These are phyloP conservation scores for Lasaia peninsularis DNA, from an alignment of 1,140 invertebrate species.

Conservation along the genomic window DNA sequence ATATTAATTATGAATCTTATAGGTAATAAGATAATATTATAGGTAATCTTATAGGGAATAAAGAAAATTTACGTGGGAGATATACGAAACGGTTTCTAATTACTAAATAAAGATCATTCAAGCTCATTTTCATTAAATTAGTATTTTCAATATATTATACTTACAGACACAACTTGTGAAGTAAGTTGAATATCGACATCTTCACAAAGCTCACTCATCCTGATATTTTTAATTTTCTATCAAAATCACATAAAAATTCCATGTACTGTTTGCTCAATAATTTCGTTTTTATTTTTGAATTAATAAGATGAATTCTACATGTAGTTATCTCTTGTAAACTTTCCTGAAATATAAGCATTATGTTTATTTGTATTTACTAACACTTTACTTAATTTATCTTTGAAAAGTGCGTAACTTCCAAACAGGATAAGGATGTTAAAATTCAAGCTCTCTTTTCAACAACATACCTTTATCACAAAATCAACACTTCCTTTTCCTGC, in stretches of 20 bases:
- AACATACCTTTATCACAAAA: conserved; percentile 44
- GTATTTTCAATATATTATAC: no score
- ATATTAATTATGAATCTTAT: no score
- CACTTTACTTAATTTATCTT: not conserved
- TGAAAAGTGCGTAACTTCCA: conserved; percentile 7
- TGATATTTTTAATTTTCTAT: conserved; percentile 13
- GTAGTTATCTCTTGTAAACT: not conserved
- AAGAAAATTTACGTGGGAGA: no score
- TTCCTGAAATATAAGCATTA: no score
- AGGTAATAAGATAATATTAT: no score
- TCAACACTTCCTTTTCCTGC: conserved; percentile 69
- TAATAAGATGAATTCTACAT: not conserved
- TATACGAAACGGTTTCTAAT: not conserved
- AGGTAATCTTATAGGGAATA: no score
- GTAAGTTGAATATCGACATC: conserved; percentile 47
- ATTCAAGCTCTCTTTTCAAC: conserved; percentile 22
- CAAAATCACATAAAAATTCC: not conserved
- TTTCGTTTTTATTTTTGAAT: no score
- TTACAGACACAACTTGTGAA: conserved; percentile 48
- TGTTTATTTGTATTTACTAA: not conserved
- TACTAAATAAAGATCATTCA: no score
- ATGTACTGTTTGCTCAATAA: not conserved
- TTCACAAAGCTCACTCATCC: conserved; percentile 47
- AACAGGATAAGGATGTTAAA: conserved; percentile 66
- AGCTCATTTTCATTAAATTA: no score